Percentiles rank a stretch among this genome's conserved stretches.
Evolutionary conservation across 2,888 invertebrate genomes (phyloP).

Genomic region (Mesodorylaimus sp.): DNA sequence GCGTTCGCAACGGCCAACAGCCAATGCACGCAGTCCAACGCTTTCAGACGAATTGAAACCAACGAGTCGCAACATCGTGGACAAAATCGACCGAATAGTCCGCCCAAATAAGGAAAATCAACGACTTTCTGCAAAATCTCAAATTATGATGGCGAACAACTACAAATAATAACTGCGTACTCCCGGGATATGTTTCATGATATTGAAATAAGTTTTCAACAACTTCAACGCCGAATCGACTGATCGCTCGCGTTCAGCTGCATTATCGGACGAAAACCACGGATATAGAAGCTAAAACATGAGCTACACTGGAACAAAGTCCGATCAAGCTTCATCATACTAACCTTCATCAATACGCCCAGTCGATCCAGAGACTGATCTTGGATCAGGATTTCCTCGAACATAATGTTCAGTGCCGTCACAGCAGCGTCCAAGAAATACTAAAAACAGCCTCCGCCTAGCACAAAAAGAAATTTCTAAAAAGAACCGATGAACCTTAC

Average conservation of each 20-base stretch:
- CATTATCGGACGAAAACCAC: slow-evolving; percentile 5
- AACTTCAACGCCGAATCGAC: slow-evolving; percentile 2
- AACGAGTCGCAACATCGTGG: slow-evolving; percentile 25
- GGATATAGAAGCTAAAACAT: slow-evolving; percentile 9
- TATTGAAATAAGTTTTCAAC: slow-evolving; percentile 9
- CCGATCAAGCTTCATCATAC: too few species aligned
- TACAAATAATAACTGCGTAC: neutral
- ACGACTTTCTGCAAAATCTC: slow-evolving; percentile 2
- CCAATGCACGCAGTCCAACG: slow-evolving; percentile 17
- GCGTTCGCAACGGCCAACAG: slow-evolving; percentile 16
- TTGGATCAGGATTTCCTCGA: slow-evolving; percentile 6
- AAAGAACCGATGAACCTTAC: too few species aligned
- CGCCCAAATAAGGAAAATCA: slow-evolving; percentile 24
- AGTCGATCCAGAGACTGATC: neutral
- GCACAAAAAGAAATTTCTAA: too few species aligned
- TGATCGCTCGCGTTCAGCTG: slow-evolving; percentile 8
- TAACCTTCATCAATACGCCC: slow-evolving; percentile 4
- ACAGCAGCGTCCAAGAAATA: neutral
- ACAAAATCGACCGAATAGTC: slow-evolving; percentile 22
- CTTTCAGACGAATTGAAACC: slow-evolving; percentile 18
- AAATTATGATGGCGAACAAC: neutral
- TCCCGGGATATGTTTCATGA: slow-evolving; percentile 7
- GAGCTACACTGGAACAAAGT: too few species aligned
- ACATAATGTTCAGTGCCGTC: slow-evolving; percentile 1
- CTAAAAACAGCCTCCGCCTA: neutral